A percentile compares a stretch with the other conserved stretches of the same genome.
phyloP scores from a whole-genome alignment of 2,797 vertebrate species.

The Rhinogobio ventralis region DNA sequence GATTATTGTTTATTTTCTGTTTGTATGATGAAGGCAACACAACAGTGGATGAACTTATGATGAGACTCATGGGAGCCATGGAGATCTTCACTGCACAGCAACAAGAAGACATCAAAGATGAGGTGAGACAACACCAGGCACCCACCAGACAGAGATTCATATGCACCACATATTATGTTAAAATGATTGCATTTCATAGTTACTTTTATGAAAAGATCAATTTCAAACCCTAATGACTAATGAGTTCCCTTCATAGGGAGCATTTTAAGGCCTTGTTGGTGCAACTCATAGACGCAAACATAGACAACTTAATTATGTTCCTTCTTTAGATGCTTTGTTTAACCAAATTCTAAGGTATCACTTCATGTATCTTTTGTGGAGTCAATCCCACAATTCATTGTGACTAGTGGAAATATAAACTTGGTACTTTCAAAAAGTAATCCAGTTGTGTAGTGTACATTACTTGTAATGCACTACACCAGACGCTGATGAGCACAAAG shows the following conservation, averaged over 20 bases:
- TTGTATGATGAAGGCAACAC: constrained; percentile 87
- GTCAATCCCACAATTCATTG: background rate
- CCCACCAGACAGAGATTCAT: background rate
- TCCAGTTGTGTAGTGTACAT: background rate
- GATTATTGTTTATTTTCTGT: constrained; percentile 1
- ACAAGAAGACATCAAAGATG: constrained; percentile 98
- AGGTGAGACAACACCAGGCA: constrained; percentile 78
- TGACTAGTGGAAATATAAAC: background rate
- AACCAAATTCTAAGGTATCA: background rate
- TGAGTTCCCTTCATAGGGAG: background rate
- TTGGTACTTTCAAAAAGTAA: background rate
- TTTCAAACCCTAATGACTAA: background rate
- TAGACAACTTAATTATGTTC: background rate
- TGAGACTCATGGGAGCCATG: constrained; percentile 98
- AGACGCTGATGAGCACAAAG: background rate
- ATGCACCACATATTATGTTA: background rate
- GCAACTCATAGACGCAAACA: background rate
- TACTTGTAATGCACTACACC: background rate
- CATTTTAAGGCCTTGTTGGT: background rate
- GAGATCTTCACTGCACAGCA: constrained; percentile 99
- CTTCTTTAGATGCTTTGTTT: background rate
- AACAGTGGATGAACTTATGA: constrained; percentile 99
- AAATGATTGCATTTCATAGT: background rate
- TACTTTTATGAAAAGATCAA: background rate
- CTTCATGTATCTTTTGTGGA: background rate